Conservation (phyloP, 2,797 vertebrate species). For the Onychomys arenicola region DNA sequence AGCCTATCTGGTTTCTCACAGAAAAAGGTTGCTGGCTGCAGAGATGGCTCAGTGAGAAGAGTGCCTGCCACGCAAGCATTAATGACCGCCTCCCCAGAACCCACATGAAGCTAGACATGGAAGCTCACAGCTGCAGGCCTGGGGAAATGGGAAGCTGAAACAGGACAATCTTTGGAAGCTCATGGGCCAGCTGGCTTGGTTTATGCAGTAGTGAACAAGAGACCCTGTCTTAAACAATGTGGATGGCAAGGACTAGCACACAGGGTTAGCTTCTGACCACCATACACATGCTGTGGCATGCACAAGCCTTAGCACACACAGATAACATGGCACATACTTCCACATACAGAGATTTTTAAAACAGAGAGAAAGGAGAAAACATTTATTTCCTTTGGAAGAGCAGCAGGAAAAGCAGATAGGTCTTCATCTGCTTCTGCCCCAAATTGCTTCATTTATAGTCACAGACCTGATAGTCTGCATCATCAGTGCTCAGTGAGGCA, state of each 20-base stretch:
- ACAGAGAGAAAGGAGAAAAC: background rate
- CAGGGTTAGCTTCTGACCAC: background rate
- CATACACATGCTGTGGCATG: background rate
- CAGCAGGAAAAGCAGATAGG: background rate
- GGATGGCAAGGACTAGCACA: too few relatives aligned
- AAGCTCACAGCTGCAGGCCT: background rate
- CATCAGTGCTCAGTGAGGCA: background rate
- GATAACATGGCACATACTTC: background rate
- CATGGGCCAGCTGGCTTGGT: background rate
- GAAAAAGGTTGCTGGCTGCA: background rate
- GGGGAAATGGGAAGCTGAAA: background rate
- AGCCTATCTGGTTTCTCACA: background rate
- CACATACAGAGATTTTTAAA: background rate
- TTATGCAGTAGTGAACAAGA: background rate
- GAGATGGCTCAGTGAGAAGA: background rate
- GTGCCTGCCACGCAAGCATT: background rate
- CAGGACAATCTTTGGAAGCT: background rate
- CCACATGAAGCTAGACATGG: background rate
- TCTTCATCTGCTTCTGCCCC: background rate
- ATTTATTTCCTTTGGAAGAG: constrained; percentile 4
- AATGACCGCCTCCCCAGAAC: background rate
- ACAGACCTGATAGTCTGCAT: background rate
- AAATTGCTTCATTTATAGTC: background rate
- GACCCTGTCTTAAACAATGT: background rate
- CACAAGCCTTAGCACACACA: background rate